Conservation (phyloP, 2,797 vertebrate species). For the Zenarchopterus dispar region DNA sequence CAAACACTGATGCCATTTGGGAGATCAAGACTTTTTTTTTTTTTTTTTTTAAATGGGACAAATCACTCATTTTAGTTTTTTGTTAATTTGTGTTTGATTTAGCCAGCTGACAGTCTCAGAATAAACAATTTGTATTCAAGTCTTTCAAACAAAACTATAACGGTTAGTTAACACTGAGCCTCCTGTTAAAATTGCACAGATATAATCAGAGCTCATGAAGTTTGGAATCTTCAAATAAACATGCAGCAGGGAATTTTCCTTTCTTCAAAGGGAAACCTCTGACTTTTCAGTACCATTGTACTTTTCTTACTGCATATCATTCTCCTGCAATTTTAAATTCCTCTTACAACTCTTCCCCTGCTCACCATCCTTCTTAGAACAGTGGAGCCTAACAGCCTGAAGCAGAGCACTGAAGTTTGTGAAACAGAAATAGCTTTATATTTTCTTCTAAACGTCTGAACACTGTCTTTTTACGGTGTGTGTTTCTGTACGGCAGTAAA, state of each 20-base stretch:
- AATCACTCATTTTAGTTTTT: conserved; percentile 13
- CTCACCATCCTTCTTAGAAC: conserved; percentile 29
- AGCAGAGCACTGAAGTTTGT: conserved; percentile 44
- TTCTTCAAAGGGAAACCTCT: conserved; percentile 14
- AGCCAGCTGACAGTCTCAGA: conserved; percentile 10
- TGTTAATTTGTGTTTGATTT: conserved; percentile 11
- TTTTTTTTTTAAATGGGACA: conserved; percentile 33
- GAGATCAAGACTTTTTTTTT: conserved; percentile 24
- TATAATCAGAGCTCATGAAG: neutral
- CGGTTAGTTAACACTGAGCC: conserved; percentile 17
- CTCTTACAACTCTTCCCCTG: conserved; percentile 25
- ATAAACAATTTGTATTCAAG: conserved; percentile 4
- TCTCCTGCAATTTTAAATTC: conserved; percentile 13
- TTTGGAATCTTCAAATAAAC: conserved; percentile 12
- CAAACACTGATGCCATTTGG: conserved; percentile 12
- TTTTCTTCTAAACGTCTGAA: conserved; percentile 43
- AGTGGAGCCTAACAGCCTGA: conserved; percentile 40
- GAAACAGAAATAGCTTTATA: conserved; percentile 55
- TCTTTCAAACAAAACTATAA: conserved; percentile 21
- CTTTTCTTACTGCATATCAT: no score
- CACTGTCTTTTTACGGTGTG: conserved; percentile 8
- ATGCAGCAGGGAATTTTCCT: neutral
- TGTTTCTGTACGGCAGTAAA: conserved; percentile 1
- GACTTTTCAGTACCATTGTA: conserved; percentile 3
- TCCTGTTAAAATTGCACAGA: neutral